Evolutionary conservation across 1,140 invertebrate genomes (phyloP), one percentile per base, ranked within the genome.

Genomic region (Drosophila azteca): DNA sequence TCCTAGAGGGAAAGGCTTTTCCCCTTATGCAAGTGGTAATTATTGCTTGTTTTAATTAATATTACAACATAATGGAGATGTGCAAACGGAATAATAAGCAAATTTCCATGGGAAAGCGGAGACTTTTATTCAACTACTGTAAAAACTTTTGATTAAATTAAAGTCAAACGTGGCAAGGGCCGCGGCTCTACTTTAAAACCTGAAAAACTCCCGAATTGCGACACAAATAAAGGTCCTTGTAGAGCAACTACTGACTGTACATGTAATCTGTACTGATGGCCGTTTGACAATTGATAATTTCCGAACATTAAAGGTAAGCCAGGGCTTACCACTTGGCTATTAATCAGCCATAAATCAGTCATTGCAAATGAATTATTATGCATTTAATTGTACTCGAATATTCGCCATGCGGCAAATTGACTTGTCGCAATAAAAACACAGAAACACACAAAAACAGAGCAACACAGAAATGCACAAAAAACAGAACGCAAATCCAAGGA

Each of bases 291-390:
- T 57, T 69, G 51, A 49, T 43, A 49, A 50, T 68, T 57, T 48
- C 3, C 43, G 31, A 43, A 48, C 17, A 26, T 26, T 43, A 58
- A 69, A 35, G 49, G 66, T 68, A 68, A 65, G 65, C 43, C 35
- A 69, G 61, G 24, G 44, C 22, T 26, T 45, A 31, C 67, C 51
- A 24, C 51, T 43, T 26, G 67, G 58, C 65, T 66, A 80, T 72
- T 76, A 79, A 77, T 67, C 74, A 64, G 44, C 54, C 52, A 83
- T 83, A 80, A 65, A 43, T 59, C 52, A 59, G 61, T 74, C 52
- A 74, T 74, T 74, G 61, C 51, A 73, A 68, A 69, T 76, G 70
- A 85, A 80, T 85, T 85, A 39, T 39, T 39, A 11, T 39, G 55
- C 66, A 65, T 74, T 85, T 76, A 74, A 80, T 65, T 54, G 45